Evolutionary conservation across 2,113 vertebrate genomes (phyloP), one percentile per base, ranked within the genome.

Genomic region (Porphyrio hochstetteri): DNA sequence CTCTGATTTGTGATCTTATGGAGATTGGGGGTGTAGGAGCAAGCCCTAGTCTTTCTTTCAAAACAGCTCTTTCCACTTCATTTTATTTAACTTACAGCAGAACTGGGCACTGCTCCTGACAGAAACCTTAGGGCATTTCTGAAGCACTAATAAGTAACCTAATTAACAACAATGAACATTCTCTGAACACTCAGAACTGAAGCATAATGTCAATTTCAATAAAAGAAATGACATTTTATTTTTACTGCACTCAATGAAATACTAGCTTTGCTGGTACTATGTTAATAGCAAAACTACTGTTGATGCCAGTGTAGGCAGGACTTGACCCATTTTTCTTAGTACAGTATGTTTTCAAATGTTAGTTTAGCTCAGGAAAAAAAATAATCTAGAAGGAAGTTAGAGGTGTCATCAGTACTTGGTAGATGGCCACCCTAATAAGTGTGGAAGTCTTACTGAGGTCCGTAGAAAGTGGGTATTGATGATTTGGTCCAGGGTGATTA

Each of bases 21-120:
- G 21, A 94, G n/a, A 44, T 1, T 40, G 27, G 35, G 9, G 6
- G 5, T 74, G 4, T 36, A 93, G 61, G 33, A 86, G 6, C 24
- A 95, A 93, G n/a, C 27, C 19, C 31, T 59, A 70, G 18, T 65
- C 76, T 67, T 71, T 86, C 10, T 88, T 94, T 86, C 8, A 6
- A 70, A 93, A 93, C 21, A 90, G 15, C 18, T 17, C 11, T 80
- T 90, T 93, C 71, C 93, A 77, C 63, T 92, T 97, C 14, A 82
- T 82, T 85, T 86, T 55, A 67, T 42, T 74, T 91, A 76, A 86
- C 69, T 85, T 91, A 61, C 20, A 77, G 18, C 31, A 96, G 48
- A 93, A 71, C 33, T 57, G 46, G 48, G 60, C 67, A 67, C 44
- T 65, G 25, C 18, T 85, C 15, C 50, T 65, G 24, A 40, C 27